phyloP scores from a whole-genome alignment of 2,888 invertebrate genomes.

The Acronicta leporina region DNA sequence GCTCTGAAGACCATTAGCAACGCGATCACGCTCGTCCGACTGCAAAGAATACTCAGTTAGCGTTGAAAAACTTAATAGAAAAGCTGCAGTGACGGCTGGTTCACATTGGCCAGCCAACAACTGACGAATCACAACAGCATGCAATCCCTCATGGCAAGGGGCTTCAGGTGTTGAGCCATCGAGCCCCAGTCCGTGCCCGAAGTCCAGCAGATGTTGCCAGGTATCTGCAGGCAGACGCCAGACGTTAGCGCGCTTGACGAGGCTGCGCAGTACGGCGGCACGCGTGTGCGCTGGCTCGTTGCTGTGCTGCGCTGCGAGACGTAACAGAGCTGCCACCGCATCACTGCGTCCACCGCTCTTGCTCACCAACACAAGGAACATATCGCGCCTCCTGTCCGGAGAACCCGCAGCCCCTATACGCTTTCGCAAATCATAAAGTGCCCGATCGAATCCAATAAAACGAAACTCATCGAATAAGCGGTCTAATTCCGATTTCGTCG shows the following conservation, averaged over 20 bases:
- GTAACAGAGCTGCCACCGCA: conserved; percentile 64
- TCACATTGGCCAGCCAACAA: conserved; percentile 58
- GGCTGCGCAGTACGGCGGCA: conserved; percentile 73
- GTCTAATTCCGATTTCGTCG: conserved; percentile 62
- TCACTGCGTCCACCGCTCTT: conserved; percentile 72
- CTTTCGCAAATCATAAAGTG: conserved; percentile 68
- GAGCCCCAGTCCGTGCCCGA: conserved; percentile 71
- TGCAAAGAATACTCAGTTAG: conserved; percentile 67
- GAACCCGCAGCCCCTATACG: conserved; percentile 65
- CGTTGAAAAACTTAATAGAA: conserved; percentile 64
- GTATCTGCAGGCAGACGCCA: conserved; percentile 71
- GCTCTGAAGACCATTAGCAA: conserved; percentile 54
- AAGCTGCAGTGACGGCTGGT: conserved; percentile 57
- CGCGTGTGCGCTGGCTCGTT: conserved; percentile 74
- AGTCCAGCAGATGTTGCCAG: conserved; percentile 70
- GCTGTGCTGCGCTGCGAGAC: conserved; percentile 61
- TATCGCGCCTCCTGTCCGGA: conserved; percentile 69
- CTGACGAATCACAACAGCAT: conserved; percentile 70
- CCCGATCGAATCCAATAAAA: conserved; percentile 67
- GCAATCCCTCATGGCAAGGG: conserved; percentile 72
- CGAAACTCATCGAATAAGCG: conserved; percentile 72
- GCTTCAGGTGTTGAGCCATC: conserved; percentile 67
- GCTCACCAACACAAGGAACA: conserved; percentile 77
- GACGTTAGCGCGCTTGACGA: conserved; percentile 70
- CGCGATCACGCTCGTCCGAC: conserved; percentile 55